These are phyloP conservation scores for Acrocephalus arundinaceus DNA, from an alignment of 2,113 vertebrate species.

Conservation along the genomic window DNA sequence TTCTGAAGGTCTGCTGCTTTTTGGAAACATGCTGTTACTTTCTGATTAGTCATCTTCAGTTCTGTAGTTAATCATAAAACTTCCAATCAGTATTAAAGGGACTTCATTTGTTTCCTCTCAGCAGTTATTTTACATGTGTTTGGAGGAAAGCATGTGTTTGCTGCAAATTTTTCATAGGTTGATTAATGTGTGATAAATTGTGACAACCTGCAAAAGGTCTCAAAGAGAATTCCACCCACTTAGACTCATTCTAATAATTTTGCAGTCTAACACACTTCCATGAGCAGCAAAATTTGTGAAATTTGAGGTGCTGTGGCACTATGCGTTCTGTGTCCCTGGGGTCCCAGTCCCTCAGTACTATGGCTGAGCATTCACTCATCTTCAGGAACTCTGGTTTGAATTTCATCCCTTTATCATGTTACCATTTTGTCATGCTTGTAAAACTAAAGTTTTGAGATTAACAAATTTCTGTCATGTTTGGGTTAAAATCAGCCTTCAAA, in stretches of 20 bases:
- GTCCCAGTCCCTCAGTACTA: neutral
- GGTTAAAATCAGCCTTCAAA: neutral
- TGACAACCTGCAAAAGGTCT: neutral
- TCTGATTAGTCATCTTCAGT: neutral
- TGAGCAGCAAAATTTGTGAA: neutral
- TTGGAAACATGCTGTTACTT: neutral
- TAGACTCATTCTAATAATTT: neutral
- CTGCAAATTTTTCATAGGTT: neutral
- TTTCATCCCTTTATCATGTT: neutral
- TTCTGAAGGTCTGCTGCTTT: neutral
- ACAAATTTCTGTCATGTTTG: neutral
- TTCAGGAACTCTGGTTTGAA: neutral
- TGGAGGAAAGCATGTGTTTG: neutral
- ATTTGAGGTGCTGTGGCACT: neutral
- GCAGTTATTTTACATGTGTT: neutral
- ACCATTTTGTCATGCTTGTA: neutral
- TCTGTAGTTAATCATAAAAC: neutral
- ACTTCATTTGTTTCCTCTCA: neutral
- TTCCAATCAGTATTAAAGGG: neutral
- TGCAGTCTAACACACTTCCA: neutral
- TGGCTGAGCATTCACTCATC: neutral
- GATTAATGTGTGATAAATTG: neutral
- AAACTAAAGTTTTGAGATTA: neutral
- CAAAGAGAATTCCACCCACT: neutral
- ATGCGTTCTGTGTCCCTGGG: neutral